phyloP scores from a whole-genome alignment of 2,113 vertebrate species.

The Chamaea fasciata region DNA sequence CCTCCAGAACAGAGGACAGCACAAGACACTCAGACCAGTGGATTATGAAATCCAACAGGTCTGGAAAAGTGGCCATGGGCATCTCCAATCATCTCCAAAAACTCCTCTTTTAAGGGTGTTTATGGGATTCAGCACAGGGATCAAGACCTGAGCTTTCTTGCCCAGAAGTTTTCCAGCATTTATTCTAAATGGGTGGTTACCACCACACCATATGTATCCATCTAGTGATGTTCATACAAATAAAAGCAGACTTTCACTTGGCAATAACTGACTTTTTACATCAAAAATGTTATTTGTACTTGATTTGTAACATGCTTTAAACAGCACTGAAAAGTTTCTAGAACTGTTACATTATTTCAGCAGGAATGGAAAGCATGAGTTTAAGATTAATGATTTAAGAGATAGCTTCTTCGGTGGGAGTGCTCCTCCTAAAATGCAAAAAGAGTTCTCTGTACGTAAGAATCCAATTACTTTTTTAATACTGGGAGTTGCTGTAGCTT shows the following conservation, averaged over 20 bases:
- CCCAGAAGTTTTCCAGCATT: not conserved
- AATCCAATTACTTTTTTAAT: not conserved
- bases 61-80: rapidly evolving
- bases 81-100: not conserved
- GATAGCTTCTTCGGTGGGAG: not conserved
- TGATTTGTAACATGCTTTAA: not conserved
- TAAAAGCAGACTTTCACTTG: not conserved
- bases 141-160: not conserved
- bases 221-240: not conserved
- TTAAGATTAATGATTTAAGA: not conserved
- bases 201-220: rapidly evolving
- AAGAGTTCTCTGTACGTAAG: not conserved
- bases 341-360: not conserved
- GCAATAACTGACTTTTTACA: not conserved
- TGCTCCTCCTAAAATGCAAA: not conserved
- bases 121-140: not conserved
- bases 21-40: rapidly evolving
- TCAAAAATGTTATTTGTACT: not conserved
- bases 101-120: not conserved
- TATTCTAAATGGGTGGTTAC: not conserved
- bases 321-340: not conserved
- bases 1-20: not conserved
- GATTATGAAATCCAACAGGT: not conserved
- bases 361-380: not conserved
- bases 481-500: not conserved